Base-by-base conservation (phyloP, 2,113 vertebrate species). In the Oryzias curvinotus region DNA sequence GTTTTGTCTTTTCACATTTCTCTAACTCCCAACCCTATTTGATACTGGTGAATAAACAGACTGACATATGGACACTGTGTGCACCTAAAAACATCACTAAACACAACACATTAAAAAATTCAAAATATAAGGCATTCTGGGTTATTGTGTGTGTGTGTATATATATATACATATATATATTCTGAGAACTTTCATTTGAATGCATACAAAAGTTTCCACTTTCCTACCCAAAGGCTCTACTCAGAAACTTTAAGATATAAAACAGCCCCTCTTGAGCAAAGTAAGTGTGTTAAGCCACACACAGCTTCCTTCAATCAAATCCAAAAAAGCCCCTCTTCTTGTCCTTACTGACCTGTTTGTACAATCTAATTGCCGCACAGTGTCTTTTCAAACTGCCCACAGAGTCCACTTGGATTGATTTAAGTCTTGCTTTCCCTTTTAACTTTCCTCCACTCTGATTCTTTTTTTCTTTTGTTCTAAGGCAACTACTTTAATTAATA, bases 391-490 rank as follows among this genome's bases (percentile, higher is more conserved):
- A 41, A 19, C 43, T 72, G 52, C 67, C 67, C 63, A 60, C 74
- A 28, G 61, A 77, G 56, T 42, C 53, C 50, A 44, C 47, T 48
- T 49, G 56, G 26, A 71, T 62, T 80, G 68, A 76, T 84, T 82
- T 63, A 57, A 69, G 30, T 58, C 45, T 41, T 55, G 30, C 61
- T 65, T 65, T 64, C 50, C 19, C 30, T 54, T 66, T 65, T 47
- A 61, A 53, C 48, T 26, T 42, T 54, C 52, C 12, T 12, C 7
- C 36, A 36, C 43, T 53, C n/a, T 53, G 18, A 14, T 62, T 62
- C 44, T 73, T 51, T 15, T 28, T 3, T 58, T 65, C 48, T 41
- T 21, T 4, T 21, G 3, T 21, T 36, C 36, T 36, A 36, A 36
- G 36, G 36, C 12, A 12, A 30, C 28, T 30, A 12, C 10, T 36